These are phyloP conservation scores for Daktulosphaira vitifoliae DNA, from an alignment of 1,140 invertebrate species.

Conservation along the genomic window DNA sequence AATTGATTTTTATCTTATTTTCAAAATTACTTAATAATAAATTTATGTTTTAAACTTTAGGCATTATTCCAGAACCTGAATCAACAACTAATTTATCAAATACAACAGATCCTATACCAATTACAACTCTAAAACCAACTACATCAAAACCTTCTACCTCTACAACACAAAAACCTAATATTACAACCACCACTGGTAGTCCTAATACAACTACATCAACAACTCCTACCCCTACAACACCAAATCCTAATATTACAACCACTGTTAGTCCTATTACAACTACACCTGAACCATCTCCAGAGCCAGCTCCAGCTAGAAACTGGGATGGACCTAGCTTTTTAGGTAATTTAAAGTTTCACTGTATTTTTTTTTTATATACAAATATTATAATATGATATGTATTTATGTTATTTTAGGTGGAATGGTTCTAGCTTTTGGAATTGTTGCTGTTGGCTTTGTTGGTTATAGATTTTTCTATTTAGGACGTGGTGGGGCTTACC, in stretches of 20 bases:
- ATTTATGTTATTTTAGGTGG: slow-evolving; percentile 8
- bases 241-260: neutral
- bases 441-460: slow-evolving; percentile 14
- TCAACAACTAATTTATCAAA: neutral
- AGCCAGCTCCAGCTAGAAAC: neutral
- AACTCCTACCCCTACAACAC: neutral
- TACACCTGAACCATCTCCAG: neutral
- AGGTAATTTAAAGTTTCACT: neutral
- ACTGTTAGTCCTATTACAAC: neutral
- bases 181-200: neutral
- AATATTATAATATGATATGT: neutral
- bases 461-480: slow-evolving; percentile 28
- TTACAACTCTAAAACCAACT: neutral
- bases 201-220: neutral
- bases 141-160: neutral
- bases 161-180: neutral
- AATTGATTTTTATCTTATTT: too few relatives aligned
- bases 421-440: slow-evolving; percentile 16
- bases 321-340: slow-evolving; percentile 27
- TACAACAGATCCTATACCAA: neutral
- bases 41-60: too few relatives aligned
- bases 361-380: too few relatives aligned
- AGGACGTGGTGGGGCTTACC: slow-evolving; percentile 12
- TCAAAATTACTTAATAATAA: too few relatives aligned
- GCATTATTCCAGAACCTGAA: neutral